phyloP scores from a whole-genome alignment of 2,888 invertebrate genomes.

The Ceramica pisi region DNA sequence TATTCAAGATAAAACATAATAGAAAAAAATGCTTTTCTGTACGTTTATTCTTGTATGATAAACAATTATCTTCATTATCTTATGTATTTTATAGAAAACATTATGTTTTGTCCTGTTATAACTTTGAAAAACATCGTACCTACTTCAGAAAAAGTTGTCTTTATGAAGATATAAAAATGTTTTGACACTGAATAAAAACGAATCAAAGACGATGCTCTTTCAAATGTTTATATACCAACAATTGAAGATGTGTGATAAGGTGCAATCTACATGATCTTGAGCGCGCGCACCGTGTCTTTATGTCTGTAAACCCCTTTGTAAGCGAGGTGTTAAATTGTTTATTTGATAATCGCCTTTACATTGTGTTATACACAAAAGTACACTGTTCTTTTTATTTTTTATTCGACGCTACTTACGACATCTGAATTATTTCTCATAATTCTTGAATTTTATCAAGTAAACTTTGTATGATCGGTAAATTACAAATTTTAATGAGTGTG shows the following conservation, averaged over 20 bases:
- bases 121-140: neutral
- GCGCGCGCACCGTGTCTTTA: conserved; percentile 67
- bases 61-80: neutral
- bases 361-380: conserved; percentile 56
- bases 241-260: conserved; percentile 69
- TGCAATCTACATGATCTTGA: conserved; percentile 71
- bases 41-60: neutral
- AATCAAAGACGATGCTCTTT: conserved; percentile 45
- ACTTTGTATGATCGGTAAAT: conserved; percentile 17
- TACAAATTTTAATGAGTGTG: neutral
- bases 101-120: neutral
- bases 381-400: conserved; percentile 42
- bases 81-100: neutral
- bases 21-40: neutral
- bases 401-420: conserved; percentile 5
- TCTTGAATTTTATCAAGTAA: conserved; percentile 1
- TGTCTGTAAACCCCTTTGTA: conserved; percentile 73
- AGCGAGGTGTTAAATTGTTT: conserved; percentile 72
- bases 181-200: conserved; percentile 36
- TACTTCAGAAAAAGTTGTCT: neutral
- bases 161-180: conserved; percentile 6
- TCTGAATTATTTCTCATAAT: conserved; percentile 17
- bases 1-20: neutral
- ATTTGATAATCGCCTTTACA: conserved; percentile 57
- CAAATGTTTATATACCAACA: conserved; percentile 69